phyloP scores from a whole-genome alignment of 2,888 invertebrate species.

The Trachelus stipa region DNA sequence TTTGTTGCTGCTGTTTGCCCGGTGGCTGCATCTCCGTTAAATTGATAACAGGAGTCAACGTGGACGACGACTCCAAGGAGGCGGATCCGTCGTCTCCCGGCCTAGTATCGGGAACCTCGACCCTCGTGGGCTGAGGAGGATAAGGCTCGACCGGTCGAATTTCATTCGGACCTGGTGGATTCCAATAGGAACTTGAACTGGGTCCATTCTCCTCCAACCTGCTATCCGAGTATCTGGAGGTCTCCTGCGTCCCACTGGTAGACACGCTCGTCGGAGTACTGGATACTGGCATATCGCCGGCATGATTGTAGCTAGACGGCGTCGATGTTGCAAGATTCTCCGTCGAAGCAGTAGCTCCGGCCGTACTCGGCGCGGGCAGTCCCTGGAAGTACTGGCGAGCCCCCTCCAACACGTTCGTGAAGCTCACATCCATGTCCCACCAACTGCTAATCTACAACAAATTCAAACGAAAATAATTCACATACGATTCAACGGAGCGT shows the following conservation, averaged over 20 bases:
- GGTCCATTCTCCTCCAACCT: constrained; percentile 34
- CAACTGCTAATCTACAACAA: constrained; percentile 58
- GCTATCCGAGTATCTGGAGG: constrained; percentile 23
- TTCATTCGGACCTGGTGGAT: constrained; percentile 39
- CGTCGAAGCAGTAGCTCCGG: constrained; percentile 58
- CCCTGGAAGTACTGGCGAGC: constrained; percentile 87
- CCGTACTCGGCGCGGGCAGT: constrained; percentile 74
- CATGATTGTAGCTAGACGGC: not conserved
- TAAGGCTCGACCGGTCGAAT: constrained; percentile 55
- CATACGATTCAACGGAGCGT: not conserved
- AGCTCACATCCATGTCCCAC: constrained; percentile 81
- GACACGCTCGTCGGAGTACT: not conserved
- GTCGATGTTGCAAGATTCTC: constrained; percentile 40
- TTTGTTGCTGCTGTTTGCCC: constrained; percentile 32
- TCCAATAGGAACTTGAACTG: constrained; percentile 49
- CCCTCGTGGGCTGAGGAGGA: constrained; percentile 60
- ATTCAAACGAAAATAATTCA: not conserved
- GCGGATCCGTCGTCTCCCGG: constrained; percentile 47
- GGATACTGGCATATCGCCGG: not conserved
- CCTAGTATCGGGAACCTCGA: constrained; percentile 62
- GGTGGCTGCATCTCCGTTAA: constrained; percentile 61
- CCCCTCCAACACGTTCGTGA: constrained; percentile 85
- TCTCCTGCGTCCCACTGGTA: not conserved
- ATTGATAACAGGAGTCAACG: constrained; percentile 26
- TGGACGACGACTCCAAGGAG: constrained; percentile 39